Evolutionary conservation across 2,113 vertebrate species (phyloP), one percentile per base, ranked within the genome.

Genomic region (Gopherus evgoodei): DNA sequence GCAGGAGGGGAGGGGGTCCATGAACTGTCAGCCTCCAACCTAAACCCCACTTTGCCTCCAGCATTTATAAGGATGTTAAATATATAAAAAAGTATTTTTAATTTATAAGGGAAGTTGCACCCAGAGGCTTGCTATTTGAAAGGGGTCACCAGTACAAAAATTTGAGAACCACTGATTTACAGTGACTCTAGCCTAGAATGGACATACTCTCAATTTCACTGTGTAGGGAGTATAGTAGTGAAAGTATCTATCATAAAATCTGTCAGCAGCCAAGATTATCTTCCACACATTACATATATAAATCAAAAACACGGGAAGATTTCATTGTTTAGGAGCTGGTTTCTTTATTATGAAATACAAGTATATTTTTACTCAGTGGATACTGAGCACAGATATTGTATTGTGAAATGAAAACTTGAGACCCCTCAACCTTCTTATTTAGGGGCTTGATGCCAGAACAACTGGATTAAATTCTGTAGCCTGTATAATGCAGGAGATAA

Each of bases 201-300:
- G 91, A 21, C 75, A 19, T 72, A 38, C 27, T 53, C 88, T 76
- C 86, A 79, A 5, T 49, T 91, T 85, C 44, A 72, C 11, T 83
- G 1, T 1, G 1, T 47, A 75, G 50, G 35, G n/a, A 82, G 14
- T 62, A 52, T 3, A 79, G 83, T 86, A 92, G 87, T 56, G 17
- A 90, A 93, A 89, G n/a, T 49, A 93, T 81, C 62, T 44, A 35
- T 84, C 56, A 31, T 89, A 65, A 93, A 87, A 81, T 90, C 89
- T 82, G 19, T 90, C 80, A 59, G 93, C 88, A 79, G n/a, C 35
- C 56, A 94, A 86, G 47, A 80, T 90, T 42, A 47, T 90, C 72
- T 86, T 94, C 27, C 81, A 31, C n/a, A 91, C 13, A 56, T 3
- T 22, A 49, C 96, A 91, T 92, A 95, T 47, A 95, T 49, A 94